Percentiles rank a stretch among this genome's conserved stretches.
These are phyloP conservation scores for Cromileptes altivelis DNA, from an alignment of 2,113 vertebrate species.

Conservation along the genomic window DNA sequence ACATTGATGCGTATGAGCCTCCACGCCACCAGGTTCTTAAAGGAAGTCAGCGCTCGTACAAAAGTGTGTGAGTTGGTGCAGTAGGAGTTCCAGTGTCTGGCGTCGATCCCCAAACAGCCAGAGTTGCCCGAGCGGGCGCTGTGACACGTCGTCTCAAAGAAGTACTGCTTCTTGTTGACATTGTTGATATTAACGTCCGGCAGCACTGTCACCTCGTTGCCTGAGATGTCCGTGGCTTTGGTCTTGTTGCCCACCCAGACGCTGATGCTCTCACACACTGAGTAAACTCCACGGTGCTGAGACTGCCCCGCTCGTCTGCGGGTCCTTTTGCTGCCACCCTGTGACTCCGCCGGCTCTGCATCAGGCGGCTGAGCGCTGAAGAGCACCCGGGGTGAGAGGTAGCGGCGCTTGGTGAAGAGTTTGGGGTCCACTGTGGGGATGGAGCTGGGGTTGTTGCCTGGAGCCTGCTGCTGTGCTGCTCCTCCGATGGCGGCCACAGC, in stretches of 20 bases:
- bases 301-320: slow-evolving; percentile 86
- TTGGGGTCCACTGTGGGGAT: slow-evolving; percentile 91
- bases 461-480: slow-evolving; percentile 73
- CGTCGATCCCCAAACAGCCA: slow-evolving; percentile 94
- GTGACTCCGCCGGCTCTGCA: slow-evolving; percentile 78
- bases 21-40: slow-evolving; percentile 94
- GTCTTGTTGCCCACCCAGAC: slow-evolving; percentile 97
- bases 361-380: slow-evolving; percentile 92
- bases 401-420: slow-evolving; percentile 89
- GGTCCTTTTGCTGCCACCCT: slow-evolving; percentile 84
- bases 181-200: slow-evolving; percentile 95
- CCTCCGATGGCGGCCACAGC: slow-evolving; percentile 88
- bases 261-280: slow-evolving; percentile 96
- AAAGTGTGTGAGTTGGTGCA: slow-evolving; percentile 98
- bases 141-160: slow-evolving; percentile 97
- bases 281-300: slow-evolving; percentile 93
- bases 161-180: slow-evolving; percentile 96
- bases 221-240: slow-evolving; percentile 95
- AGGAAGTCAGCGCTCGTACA: slow-evolving; percentile 94
- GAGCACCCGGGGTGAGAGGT: slow-evolving; percentile 92
- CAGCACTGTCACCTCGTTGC: slow-evolving; percentile 95
- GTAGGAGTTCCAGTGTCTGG: slow-evolving; percentile 97
- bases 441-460: slow-evolving; percentile 37
- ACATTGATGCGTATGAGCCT: slow-evolving; percentile 96
- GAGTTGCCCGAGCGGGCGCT: slow-evolving; percentile 81